phyloP scores from a whole-genome alignment of 2,797 vertebrate genomes.

The Dermochelys coriacea region DNA sequence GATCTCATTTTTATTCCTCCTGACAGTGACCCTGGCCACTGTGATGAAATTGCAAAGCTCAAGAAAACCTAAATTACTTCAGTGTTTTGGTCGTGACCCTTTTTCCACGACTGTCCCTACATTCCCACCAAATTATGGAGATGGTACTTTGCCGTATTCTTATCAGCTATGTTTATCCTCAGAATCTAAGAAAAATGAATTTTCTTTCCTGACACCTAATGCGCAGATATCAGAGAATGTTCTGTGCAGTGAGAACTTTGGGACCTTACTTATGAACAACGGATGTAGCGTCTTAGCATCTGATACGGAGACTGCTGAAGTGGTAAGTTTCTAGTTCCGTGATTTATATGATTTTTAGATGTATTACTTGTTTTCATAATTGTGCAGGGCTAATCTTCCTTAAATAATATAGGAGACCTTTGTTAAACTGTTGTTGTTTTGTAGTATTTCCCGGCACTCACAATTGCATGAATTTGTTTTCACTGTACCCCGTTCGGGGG shows the following conservation, averaged over 20 bases:
- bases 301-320: neutral
- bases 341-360: neutral
- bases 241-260: conserved; percentile 50
- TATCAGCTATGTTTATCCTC: conserved; percentile 64
- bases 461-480: neutral
- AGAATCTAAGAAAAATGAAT: conserved; percentile 48
- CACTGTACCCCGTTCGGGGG: neutral
- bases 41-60: conserved; percentile 12
- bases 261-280: neutral
- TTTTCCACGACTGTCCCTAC: conserved; percentile 4
- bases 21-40: conserved; percentile 20
- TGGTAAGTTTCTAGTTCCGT: neutral
- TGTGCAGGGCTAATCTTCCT: neutral
- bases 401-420: neutral
- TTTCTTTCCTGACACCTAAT: conserved; percentile 64
- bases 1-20: neutral
- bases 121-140: conserved; percentile 32
- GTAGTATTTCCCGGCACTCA: neutral
- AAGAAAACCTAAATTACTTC: neutral
- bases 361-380: neutral
- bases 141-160: conserved; percentile 62
- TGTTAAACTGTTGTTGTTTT: neutral
- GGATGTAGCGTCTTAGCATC: neutral
- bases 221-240: conserved; percentile 22
- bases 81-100: conserved; percentile 4